A percentile compares a stretch with the other conserved stretches of the same genome.
Evolutionary conservation across 30 jellyfish, hydroid and myxozoan genomes (phyloP).

Genomic region (Cassiopea andromeda): DNA sequence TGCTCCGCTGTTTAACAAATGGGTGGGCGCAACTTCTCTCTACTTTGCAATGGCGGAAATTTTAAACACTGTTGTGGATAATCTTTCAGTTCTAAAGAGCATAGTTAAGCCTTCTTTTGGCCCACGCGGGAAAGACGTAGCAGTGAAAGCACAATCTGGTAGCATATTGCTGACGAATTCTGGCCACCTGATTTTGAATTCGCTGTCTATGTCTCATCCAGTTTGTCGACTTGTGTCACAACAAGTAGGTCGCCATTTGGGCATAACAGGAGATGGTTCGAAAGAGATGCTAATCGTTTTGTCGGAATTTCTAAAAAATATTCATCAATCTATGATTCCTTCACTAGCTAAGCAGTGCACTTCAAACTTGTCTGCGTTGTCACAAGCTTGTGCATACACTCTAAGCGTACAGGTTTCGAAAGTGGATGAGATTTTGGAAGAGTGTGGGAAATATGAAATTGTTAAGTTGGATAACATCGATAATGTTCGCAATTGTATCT

Average conservation of each 20-base stretch:
- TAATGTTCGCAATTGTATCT: not conserved
- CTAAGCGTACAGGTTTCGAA: not conserved
- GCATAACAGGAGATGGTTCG: slow-evolving; percentile 64
- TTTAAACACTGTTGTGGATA: slow-evolving; percentile 50
- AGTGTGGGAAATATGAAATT: not conserved
- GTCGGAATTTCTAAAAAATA: slow-evolving; percentile 16
- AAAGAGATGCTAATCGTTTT: slow-evolving; percentile 44
- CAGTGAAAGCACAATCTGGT: slow-evolving; percentile 63
- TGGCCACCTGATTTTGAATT: slow-evolving; percentile 37
- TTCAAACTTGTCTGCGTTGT: slow-evolving; percentile 37
- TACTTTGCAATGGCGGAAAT: slow-evolving; percentile 53
- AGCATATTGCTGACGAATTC: slow-evolving; percentile 62
- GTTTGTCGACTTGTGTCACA: slow-evolving; percentile 25
- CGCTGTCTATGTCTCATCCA: slow-evolving; percentile 59
- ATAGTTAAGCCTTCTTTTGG: slow-evolving; percentile 56
- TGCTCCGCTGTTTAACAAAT: not conserved
- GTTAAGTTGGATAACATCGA: not conserved
- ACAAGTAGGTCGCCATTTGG: slow-evolving; percentile 25
- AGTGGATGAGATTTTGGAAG: not conserved
- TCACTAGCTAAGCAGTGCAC: not conserved
- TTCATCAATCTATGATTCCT: not conserved
- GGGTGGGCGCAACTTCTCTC: not conserved
- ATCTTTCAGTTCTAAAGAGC: slow-evolving; percentile 6
- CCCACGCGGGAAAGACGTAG: slow-evolving; percentile 71
- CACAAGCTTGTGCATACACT: slow-evolving; percentile 32